Evolutionary conservation across 2,113 vertebrate genomes (phyloP).

Genomic region (Chaetops frenatus): DNA sequence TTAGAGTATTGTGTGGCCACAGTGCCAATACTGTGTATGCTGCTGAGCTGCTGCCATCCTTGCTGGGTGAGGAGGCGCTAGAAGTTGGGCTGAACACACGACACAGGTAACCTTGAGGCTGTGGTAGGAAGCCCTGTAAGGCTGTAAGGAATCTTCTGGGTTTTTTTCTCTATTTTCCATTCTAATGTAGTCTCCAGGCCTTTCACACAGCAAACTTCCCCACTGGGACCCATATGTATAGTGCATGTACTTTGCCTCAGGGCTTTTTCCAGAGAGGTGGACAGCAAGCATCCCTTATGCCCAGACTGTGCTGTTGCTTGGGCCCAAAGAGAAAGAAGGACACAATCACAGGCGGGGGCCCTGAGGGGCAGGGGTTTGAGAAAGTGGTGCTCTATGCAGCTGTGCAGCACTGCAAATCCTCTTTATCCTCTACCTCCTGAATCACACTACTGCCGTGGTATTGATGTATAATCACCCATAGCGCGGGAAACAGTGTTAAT

Average conservation of each 20-base stretch:
- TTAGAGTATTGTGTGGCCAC: neutral
- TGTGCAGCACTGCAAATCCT: neutral
- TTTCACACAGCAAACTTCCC: neutral
- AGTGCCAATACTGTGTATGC: rapidly evolving
- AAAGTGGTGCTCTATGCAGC: neutral
- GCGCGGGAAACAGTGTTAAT: neutral
- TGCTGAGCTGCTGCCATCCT: neutral
- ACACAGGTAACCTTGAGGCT: neutral
- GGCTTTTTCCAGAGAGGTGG: neutral
- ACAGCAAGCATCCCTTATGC: neutral
- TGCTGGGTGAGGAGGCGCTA: neutral
- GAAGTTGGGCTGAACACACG: neutral
- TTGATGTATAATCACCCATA: neutral
- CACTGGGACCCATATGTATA: neutral
- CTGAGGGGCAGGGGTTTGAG: neutral
- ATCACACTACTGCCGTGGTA: neutral
- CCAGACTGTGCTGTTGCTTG: neutral
- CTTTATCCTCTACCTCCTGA: neutral
- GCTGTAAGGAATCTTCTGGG: neutral
- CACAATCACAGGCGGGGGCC: rapidly evolving
- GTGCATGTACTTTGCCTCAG: neutral
- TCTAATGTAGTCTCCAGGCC: neutral
- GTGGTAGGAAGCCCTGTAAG: neutral
- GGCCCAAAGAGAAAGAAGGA: neutral
- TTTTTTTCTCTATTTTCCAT: neutral